Evolutionary conservation across 2,888 invertebrate species (phyloP).

Genomic region (Branchellion lobata): DNA sequence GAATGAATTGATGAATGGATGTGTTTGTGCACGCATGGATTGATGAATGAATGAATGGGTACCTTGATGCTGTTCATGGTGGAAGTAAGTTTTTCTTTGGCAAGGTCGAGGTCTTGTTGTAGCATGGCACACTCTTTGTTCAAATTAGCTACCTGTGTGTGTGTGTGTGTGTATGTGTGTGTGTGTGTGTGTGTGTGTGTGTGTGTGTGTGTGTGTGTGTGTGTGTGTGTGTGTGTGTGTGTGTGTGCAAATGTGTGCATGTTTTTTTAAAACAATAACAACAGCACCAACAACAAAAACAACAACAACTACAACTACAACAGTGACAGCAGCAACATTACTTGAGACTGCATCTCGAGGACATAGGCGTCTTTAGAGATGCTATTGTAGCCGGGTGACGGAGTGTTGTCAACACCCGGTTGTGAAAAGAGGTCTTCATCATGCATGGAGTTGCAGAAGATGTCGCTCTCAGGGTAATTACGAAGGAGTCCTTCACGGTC

Average conservation of each 20-base stretch:
- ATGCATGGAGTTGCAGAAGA: constrained; percentile 55
- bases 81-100: constrained; percentile 94
- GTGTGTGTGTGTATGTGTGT: neutral
- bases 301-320: too few relatives aligned
- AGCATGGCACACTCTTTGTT: constrained; percentile 84
- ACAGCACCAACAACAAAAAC: too few relatives aligned
- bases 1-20: too few relatives aligned
- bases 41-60: too few relatives aligned
- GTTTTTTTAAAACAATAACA: too few relatives aligned
- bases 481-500: constrained; percentile 57
- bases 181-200: too few relatives aligned
- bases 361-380: constrained; percentile 56
- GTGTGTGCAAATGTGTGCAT: too few relatives aligned
- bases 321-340: neutral
- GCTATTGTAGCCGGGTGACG: neutral
- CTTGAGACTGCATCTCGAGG: constrained; percentile 57
- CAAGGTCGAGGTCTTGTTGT: constrained; percentile 67
- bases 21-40: too few relatives aligned
- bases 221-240: too few relatives aligned
- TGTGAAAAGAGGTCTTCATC: constrained; percentile 53
- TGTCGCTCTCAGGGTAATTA: constrained; percentile 52
- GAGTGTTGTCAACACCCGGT: constrained; percentile 42
- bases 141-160: constrained; percentile 82
- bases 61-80: constrained; percentile 97
- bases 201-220: too few relatives aligned